Conservation (phyloP, 2,797 vertebrate species). For the Poeciliopsis infans region DNA sequence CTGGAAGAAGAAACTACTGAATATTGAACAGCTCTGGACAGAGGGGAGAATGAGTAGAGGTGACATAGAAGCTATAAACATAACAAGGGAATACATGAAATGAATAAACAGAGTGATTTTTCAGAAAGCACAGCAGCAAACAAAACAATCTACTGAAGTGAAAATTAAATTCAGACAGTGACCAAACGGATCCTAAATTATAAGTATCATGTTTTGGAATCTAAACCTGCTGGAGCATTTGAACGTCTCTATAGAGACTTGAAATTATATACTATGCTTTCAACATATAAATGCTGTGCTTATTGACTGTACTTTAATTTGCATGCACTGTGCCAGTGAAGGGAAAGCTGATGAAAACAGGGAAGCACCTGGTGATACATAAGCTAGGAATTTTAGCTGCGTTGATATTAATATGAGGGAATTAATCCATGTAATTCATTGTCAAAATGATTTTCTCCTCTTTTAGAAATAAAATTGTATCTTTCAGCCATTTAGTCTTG, state of each 20-base stretch:
- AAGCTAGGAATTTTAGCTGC: neutral
- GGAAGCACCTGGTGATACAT: neutral
- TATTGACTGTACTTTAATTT: constrained; percentile 15
- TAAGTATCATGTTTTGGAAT: neutral
- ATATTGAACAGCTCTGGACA: neutral
- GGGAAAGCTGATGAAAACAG: neutral
- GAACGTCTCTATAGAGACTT: constrained; percentile 25
- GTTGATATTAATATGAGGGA: neutral
- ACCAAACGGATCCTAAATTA: neutral
- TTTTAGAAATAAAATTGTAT: neutral
- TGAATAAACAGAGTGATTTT: neutral
- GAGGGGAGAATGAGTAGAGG: neutral
- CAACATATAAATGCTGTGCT: constrained; percentile 3
- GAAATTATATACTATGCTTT: constrained; percentile 10
- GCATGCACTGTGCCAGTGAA: neutral
- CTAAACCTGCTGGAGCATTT: neutral
- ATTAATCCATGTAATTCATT: neutral
- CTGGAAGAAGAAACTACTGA: neutral
- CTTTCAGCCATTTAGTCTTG: neutral
- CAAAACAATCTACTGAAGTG: neutral
- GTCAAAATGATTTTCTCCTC: too few species aligned
- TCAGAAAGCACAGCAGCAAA: neutral
- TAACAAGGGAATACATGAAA: neutral
- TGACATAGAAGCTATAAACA: neutral
- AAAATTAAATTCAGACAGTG: neutral